Evolutionary conservation across 2,888 invertebrate genomes (phyloP).

Genomic region (Ennomos fuscantarius): DNA sequence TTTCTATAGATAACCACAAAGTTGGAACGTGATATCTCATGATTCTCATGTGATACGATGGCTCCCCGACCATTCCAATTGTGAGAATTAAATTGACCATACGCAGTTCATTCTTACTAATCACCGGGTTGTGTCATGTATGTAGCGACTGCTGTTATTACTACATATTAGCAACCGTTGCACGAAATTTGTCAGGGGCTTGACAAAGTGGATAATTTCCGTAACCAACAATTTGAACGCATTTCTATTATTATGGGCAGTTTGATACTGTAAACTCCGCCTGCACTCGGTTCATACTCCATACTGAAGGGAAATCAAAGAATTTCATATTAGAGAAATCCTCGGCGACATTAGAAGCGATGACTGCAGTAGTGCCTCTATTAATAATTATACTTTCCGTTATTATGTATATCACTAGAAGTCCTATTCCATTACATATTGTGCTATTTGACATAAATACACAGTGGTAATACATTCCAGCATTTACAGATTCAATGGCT

Average conservation of each 20-base stretch:
- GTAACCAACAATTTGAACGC: slow-evolving; percentile 3
- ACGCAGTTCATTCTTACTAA: slow-evolving; percentile 61
- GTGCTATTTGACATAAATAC: no score
- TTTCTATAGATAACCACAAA: slow-evolving; percentile 3
- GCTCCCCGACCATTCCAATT: slow-evolving; percentile 56
- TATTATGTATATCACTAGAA: no score
- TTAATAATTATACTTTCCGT: no score
- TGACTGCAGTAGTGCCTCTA: no score
- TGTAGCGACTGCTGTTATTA: slow-evolving; percentile 32
- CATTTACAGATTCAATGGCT: no score
- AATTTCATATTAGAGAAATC: slow-evolving; percentile 39
- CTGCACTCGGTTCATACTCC: slow-evolving; percentile 10
- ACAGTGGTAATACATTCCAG: no score
- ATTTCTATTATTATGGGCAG: slow-evolving; percentile 12
- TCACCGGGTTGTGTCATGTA: slow-evolving; percentile 46
- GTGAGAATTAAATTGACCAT: slow-evolving; percentile 68
- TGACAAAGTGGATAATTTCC: slow-evolving; percentile 21
- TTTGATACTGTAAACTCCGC: slow-evolving; percentile 16
- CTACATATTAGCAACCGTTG: slow-evolving; percentile 21
- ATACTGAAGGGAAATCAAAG: slow-evolving; percentile 31
- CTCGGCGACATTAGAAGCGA: slow-evolving; percentile 6
- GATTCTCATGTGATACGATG: slow-evolving; percentile 37
- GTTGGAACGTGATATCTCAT: slow-evolving; percentile 28
- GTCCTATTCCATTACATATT: no score
- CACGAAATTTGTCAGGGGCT: slow-evolving; percentile 20